These are phyloP conservation scores for Cheumatopsyche charites DNA, from an alignment of 1,140 invertebrate species.

Conservation along the genomic window DNA sequence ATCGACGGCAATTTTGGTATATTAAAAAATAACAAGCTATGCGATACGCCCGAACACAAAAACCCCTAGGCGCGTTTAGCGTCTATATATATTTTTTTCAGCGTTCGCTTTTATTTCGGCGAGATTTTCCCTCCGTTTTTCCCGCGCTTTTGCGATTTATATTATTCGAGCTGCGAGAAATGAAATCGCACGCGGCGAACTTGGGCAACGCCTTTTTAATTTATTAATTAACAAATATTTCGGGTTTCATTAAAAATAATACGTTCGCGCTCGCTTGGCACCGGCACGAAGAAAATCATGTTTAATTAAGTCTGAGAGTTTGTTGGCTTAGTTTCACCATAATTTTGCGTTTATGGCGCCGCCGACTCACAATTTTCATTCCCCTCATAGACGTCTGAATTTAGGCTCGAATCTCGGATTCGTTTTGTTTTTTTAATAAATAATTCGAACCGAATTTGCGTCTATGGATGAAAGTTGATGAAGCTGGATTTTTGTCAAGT, in stretches of 20 bases:
- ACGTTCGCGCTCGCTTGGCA: constrained; percentile 16
- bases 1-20: constrained; percentile 26
- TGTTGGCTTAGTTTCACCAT: constrained; percentile 36
- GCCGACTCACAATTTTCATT: constrained; percentile 29
- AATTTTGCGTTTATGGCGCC: constrained; percentile 34
- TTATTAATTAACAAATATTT: constrained; percentile 35
- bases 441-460: too few relatives aligned
- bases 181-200: constrained; percentile 12
- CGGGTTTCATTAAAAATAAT: constrained; percentile 29
- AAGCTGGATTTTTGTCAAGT: too few relatives aligned
- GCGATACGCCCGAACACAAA: constrained; percentile 14
- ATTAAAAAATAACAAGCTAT: constrained; percentile 31
- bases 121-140: background rate
- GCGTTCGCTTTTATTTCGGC: background rate
- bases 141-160: background rate
- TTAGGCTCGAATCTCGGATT: constrained; percentile 27
- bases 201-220: constrained; percentile 13
- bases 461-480: too few relatives aligned
- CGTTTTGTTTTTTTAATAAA: background rate
- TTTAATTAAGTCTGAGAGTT: constrained; percentile 40
- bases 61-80: background rate
- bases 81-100: background rate
- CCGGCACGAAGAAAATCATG: constrained; percentile 34
- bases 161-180: constrained; percentile 10
- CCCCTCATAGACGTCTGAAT: constrained; percentile 20